Percentiles rank a stretch among this genome's conserved stretches.
These are phyloP conservation scores for Carettochelys insculpta DNA, from an alignment of 2,113 vertebrate genomes.

Conservation along the genomic window DNA sequence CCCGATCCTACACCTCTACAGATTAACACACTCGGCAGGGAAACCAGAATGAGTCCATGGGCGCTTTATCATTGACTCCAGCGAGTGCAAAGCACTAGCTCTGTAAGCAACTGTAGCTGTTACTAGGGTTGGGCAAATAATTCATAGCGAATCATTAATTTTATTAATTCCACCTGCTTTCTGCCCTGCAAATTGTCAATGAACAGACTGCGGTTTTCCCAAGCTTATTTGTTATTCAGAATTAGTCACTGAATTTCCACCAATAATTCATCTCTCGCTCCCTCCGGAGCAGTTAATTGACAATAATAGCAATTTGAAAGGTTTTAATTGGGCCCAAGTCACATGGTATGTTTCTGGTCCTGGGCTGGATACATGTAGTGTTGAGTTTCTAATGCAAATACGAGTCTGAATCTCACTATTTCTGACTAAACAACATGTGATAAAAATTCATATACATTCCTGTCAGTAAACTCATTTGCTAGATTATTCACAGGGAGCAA, in stretches of 20 bases:
- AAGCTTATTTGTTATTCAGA: background rate
- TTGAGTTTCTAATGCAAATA: background rate
- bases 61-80: background rate
- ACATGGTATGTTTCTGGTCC: background rate
- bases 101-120: background rate
- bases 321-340: background rate
- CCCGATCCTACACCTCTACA: no score
- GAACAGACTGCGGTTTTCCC: background rate
- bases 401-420: background rate
- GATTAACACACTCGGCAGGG: no score
- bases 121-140: background rate
- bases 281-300: background rate
- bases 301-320: background rate
- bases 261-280: background rate
- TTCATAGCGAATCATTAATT: background rate
- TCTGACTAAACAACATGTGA: background rate
- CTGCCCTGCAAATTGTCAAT: background rate
- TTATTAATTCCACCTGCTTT: background rate
- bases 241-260: background rate
- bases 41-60: background rate
- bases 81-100: background rate
- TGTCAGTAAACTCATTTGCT: background rate
- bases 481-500: background rate
- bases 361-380: background rate
- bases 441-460: background rate